phyloP scores from a whole-genome alignment of 2,888 invertebrate species.

The Formica aserva region DNA sequence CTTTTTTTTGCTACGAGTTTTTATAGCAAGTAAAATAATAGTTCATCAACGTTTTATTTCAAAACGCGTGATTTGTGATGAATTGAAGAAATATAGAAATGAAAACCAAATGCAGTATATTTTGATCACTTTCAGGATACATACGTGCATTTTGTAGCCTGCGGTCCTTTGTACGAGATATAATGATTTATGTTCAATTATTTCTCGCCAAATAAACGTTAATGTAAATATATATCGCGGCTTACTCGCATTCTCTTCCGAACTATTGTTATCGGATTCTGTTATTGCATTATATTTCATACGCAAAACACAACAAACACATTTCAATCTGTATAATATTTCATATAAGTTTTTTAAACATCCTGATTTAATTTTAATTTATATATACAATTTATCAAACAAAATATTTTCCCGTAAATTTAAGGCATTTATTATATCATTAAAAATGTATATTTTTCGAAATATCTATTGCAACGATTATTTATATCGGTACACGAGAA shows the following conservation, averaged over 20 bases:
- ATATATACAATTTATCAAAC: background rate
- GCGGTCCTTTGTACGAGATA: background rate
- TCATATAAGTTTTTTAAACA: background rate
- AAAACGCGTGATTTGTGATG: background rate
- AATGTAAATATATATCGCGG: background rate
- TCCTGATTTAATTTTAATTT: background rate
- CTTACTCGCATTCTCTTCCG: background rate
- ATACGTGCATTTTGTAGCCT: background rate
- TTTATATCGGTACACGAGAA: background rate
- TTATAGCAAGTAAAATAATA: background rate
- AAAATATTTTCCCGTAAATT: slow-evolving; percentile 4
- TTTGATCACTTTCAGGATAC: background rate
- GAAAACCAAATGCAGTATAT: background rate
- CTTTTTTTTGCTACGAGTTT: background rate
- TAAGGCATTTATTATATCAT: background rate
- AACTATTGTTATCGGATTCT: slow-evolving; percentile 1
- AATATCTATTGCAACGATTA: background rate
- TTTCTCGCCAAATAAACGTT: slow-evolving; percentile 4
- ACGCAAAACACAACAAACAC: background rate
- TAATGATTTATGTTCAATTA: slow-evolving; percentile 2
- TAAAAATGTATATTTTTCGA: slow-evolving; percentile 2
- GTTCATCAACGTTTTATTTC: slow-evolving; percentile 3
- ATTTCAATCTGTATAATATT: slow-evolving; percentile 2
- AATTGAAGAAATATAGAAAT: slow-evolving; percentile 20
- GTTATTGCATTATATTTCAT: background rate